Conservation (phyloP, 1,140 invertebrate species). For the Euura lappo region DNA sequence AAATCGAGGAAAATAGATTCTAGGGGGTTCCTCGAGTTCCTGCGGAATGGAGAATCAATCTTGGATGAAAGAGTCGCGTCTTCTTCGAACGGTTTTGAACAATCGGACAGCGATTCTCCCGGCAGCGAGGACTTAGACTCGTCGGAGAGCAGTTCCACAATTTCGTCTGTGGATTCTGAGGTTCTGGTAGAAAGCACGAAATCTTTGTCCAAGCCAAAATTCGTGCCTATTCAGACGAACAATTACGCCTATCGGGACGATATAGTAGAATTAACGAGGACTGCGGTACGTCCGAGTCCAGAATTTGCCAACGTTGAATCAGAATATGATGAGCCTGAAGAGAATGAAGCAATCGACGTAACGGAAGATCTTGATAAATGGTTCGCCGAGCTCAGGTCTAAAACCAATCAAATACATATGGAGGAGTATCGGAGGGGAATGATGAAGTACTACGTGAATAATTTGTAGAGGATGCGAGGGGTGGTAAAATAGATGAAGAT, state of each 20-base stretch:
- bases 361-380: slow-evolving; percentile 2
- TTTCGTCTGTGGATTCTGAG: too few relatives aligned
- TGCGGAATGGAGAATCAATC: not conserved
- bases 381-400: not conserved
- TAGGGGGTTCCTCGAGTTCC: not conserved
- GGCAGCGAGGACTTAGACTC: too few relatives aligned
- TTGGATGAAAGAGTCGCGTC: not conserved
- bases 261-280: too few relatives aligned
- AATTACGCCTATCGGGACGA: slow-evolving; percentile 6
- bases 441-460: not conserved
- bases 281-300: too few relatives aligned
- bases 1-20: not conserved
- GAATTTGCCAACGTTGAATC: too few relatives aligned
- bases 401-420: not conserved
- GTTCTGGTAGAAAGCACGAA: not conserved
- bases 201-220: not conserved
- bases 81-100: not conserved
- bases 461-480: not conserved
- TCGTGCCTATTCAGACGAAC: slow-evolving; percentile 19
- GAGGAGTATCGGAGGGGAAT: not conserved
- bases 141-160: too few relatives aligned
- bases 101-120: not conserved
- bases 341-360: not conserved
- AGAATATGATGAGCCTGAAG: not conserved
- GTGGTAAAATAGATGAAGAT: too few relatives aligned